Evolutionary conservation across 35 echinoderm and acorn worm species (phyloP).

Genomic region (Diadema setosum): DNA sequence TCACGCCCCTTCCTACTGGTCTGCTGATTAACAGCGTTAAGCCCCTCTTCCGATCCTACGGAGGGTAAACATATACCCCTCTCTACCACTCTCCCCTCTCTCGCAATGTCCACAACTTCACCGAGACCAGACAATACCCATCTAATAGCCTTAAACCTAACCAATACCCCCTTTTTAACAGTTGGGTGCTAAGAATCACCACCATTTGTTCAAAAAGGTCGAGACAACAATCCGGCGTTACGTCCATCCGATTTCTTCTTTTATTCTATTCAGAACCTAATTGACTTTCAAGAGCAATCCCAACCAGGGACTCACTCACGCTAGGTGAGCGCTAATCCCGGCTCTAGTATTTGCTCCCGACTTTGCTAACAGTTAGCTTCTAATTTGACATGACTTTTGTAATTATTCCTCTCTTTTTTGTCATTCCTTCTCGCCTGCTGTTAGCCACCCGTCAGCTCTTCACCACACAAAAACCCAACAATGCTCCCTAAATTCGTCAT

Average conservation of each 20-base stretch:
- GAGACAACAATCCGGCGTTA: not conserved
- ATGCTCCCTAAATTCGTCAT: not conserved
- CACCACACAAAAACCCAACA: not conserved
- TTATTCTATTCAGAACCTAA: not conserved
- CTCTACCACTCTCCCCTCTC: not conserved
- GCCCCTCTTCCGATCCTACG: not conserved
- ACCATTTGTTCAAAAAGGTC: not conserved
- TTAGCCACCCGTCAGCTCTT: not conserved
- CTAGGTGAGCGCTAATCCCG: not conserved
- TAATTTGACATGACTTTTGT: not conserved
- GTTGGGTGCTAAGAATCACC: conserved; percentile 4
- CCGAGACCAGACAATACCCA: not conserved
- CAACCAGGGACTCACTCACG: not conserved
- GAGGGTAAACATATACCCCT: conserved; percentile 6
- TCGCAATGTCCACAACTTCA: not conserved
- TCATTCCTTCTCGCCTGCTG: not conserved
- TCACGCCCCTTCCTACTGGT: conserved; percentile 20
- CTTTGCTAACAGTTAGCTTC: not conserved
- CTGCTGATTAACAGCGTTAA: conserved; percentile 15
- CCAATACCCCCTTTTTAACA: conserved; percentile 1
- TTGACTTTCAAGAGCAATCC: conserved; percentile 8
- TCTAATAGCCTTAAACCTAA: conserved; percentile 1
- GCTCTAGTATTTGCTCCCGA: not conserved
- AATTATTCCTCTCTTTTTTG: not conserved
- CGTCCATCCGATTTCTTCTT: not conserved